A percentile compares a stretch with the other conserved stretches of the same genome.
These are phyloP conservation scores for Drosophila biarmipes DNA, from an alignment of 1,140 invertebrate genomes.

Conservation along the genomic window DNA sequence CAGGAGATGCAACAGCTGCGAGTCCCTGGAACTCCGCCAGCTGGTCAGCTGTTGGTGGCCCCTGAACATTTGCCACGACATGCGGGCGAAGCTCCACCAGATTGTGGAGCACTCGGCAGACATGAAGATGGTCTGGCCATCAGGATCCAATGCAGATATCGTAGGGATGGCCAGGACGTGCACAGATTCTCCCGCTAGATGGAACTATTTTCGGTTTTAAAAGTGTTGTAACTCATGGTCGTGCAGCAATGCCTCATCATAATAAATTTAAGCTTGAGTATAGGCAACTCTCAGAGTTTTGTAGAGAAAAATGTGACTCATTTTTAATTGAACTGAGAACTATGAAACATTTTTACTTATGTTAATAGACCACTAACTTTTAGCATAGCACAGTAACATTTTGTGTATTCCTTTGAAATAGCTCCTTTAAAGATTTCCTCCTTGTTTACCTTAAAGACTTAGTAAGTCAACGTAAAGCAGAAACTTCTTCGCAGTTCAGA, in stretches of 20 bases:
- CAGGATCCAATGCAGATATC: not conserved
- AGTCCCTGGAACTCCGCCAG: not conserved
- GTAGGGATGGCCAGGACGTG: not conserved
- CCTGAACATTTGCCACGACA: slow-evolving; percentile 1
- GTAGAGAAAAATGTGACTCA: no score
- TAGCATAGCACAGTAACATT: no score
- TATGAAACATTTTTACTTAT: no score
- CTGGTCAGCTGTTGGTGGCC: slow-evolving; percentile 2
- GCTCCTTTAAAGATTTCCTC: not conserved
- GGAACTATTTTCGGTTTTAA: not conserved
- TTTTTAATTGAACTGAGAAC: no score
- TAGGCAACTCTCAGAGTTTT: no score
- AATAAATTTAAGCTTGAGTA: not conserved
- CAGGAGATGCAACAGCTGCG: no score
- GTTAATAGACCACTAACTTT: no score
- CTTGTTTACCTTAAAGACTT: slow-evolving; percentile 11
- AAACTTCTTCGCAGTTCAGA: slow-evolving; percentile 23
- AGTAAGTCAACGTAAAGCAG: slow-evolving; percentile 18
- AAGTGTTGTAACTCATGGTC: not conserved
- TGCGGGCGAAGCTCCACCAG: not conserved
- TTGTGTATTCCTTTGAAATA: not conserved
- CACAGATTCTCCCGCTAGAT: not conserved
- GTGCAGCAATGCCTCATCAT: not conserved
- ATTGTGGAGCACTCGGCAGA: not conserved
- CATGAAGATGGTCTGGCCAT: not conserved